These are phyloP conservation scores for Alectoris magna DNA, from an alignment of 2,797 vertebrate species.

Conservation along the genomic window DNA sequence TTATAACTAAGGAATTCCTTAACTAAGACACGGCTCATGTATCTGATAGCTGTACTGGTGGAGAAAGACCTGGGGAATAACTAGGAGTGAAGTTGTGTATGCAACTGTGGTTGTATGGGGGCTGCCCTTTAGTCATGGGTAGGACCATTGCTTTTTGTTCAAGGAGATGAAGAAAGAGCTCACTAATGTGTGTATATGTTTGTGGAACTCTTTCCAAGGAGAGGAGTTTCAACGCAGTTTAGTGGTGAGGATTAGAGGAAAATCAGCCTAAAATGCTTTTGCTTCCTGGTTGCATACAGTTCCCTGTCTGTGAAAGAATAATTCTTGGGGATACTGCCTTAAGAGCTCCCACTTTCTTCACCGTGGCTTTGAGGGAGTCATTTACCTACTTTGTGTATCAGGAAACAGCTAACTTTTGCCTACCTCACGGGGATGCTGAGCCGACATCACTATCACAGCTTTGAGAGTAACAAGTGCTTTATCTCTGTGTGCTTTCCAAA, in stretches of 20 bases:
- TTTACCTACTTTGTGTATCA: slow-evolving; percentile 1
- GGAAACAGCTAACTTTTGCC: slow-evolving; percentile 8
- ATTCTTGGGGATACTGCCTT: background rate
- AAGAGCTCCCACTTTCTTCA: background rate
- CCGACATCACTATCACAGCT: background rate
- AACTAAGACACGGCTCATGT: background rate
- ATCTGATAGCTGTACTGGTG: background rate
- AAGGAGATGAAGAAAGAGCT: background rate
- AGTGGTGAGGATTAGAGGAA: background rate
- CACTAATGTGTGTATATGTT: background rate
- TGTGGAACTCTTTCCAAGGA: background rate
- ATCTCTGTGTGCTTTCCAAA: slow-evolving; percentile 27
- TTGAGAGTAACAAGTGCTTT: slow-evolving; percentile 36
- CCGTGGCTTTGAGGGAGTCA: background rate
- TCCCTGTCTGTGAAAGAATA: background rate
- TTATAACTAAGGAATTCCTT: background rate
- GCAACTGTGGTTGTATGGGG: background rate
- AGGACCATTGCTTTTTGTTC: slow-evolving; percentile 11
- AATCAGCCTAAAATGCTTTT: background rate
- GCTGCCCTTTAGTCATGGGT: background rate
- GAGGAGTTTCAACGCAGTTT: background rate
- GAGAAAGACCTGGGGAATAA: background rate
- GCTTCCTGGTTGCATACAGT: background rate
- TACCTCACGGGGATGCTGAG: slow-evolving; percentile 27
- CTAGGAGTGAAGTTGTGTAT: background rate